These are phyloP conservation scores for Heliconius hermathena DNA, from an alignment of 1,140 invertebrate genomes.

Conservation along the genomic window DNA sequence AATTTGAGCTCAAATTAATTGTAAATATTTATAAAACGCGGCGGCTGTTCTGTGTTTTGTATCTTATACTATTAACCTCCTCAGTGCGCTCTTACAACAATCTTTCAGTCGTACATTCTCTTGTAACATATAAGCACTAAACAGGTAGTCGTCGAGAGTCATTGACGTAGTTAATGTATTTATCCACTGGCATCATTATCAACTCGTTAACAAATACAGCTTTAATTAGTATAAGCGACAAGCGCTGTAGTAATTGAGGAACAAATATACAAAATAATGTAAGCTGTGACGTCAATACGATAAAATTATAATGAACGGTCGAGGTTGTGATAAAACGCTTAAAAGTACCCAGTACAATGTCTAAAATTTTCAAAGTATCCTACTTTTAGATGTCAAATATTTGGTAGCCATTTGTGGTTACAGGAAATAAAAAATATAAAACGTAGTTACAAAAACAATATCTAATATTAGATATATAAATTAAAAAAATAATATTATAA, in stretches of 20 bases:
- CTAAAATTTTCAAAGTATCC: background rate
- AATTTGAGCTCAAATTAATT: slow-evolving; percentile 19
- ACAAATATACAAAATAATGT: slow-evolving; percentile 37
- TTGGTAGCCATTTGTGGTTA: background rate
- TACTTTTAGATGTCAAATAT: slow-evolving; percentile 1
- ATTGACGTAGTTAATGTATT: slow-evolving; percentile 39
- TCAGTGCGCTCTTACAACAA: background rate
- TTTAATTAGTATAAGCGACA: slow-evolving; percentile 31
- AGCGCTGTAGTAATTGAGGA: slow-evolving; percentile 28
- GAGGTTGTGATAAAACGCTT: slow-evolving; percentile 32
- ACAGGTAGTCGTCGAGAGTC: slow-evolving; percentile 13
- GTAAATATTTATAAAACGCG: slow-evolving; percentile 17
- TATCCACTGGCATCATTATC: slow-evolving; percentile 37
- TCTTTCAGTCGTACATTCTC: slow-evolving; percentile 12
- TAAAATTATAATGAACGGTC: slow-evolving; percentile 28
- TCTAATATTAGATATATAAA: too few relatives aligned
- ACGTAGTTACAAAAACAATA: too few relatives aligned
- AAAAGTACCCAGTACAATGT: background rate
- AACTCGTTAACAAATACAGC: slow-evolving; percentile 40
- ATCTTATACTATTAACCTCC: slow-evolving; percentile 23
- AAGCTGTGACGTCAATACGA: slow-evolving; percentile 36
- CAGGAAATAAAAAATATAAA: background rate
- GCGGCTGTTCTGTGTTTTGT: slow-evolving; percentile 20
- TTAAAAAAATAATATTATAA: background rate
- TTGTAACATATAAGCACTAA: slow-evolving; percentile 7